A percentile compares a stretch with the other conserved stretches of the same genome.
phyloP scores from a whole-genome alignment of 2,797 vertebrate genomes.

The Premnoplex brunnescens region DNA sequence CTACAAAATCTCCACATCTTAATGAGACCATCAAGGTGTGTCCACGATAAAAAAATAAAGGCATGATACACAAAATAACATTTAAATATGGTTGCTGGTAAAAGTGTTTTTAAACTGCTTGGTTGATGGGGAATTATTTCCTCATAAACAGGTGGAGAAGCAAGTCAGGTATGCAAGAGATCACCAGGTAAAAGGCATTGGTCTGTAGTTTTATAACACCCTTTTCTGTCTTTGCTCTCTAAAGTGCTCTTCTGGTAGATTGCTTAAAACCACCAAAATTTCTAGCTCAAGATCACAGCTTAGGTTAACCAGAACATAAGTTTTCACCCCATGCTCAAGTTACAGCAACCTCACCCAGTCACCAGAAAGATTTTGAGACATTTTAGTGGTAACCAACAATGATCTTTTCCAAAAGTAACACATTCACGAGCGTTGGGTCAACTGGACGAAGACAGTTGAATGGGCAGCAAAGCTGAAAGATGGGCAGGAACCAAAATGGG shows the following conservation, averaged over 20 bases:
- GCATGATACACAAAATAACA: background rate
- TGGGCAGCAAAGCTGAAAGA: slow-evolving; percentile 11
- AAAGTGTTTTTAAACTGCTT: background rate
- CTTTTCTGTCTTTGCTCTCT: background rate
- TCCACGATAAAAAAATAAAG: background rate
- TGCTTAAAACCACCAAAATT: background rate
- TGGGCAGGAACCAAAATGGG: background rate
- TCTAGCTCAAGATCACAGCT: background rate
- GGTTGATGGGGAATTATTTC: background rate
- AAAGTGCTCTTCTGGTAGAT: background rate
- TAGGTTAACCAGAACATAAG: background rate
- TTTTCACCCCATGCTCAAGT: background rate
- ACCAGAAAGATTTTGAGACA: background rate
- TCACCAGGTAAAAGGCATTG: background rate
- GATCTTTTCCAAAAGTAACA: background rate
- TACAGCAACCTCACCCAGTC: background rate
- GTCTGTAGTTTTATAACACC: background rate
- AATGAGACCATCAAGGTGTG: background rate
- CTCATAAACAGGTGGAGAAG: background rate
- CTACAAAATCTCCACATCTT: background rate
- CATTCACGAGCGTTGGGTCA: background rate
- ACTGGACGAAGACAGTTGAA: background rate
- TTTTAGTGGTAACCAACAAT: background rate
- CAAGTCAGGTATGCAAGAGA: background rate
- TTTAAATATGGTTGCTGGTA: background rate